These are phyloP conservation scores for Porites divaricata DNA, from an alignment of 92 coral and sea anemone species.

Conservation along the genomic window DNA sequence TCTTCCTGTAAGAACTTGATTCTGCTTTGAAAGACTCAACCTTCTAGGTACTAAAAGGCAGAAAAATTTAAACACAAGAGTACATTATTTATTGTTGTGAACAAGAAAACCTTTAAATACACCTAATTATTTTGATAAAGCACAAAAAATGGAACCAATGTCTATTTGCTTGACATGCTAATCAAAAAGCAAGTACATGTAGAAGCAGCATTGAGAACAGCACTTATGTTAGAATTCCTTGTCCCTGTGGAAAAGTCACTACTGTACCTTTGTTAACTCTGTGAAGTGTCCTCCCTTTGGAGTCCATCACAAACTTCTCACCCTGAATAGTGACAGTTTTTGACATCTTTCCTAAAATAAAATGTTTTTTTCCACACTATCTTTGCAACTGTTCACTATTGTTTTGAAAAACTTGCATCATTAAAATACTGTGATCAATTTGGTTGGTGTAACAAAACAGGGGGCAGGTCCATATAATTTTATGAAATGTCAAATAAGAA, in stretches of 20 bases:
- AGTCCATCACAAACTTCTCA: slow-evolving; percentile 67
- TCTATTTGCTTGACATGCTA: too few species aligned
- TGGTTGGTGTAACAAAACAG: background rate
- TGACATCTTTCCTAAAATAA: slow-evolving; percentile 49
- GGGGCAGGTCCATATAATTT: too few species aligned
- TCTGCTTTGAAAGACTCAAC: slow-evolving; percentile 4
- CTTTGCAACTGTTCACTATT: too few species aligned
- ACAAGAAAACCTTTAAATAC: background rate
- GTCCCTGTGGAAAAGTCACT: background rate
- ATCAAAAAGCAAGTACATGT: too few species aligned
- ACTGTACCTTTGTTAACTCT: slow-evolving; percentile 58
- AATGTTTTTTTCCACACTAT: background rate
- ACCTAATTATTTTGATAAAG: too few species aligned
- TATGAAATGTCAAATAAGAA: too few species aligned
- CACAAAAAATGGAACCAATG: too few species aligned
- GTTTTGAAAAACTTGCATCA: background rate
- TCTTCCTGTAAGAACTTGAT: slow-evolving; percentile 8
- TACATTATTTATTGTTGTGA: background rate
- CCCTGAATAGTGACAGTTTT: slow-evolving; percentile 75
- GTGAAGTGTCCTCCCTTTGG: slow-evolving; percentile 74
- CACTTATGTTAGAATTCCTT: background rate
- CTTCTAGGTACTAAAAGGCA: slow-evolving; percentile 16
- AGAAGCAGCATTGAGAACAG: too few species aligned
- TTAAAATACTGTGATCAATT: background rate
- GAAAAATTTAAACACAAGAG: too few species aligned